Evolutionary conservation across 1,140 invertebrate genomes (phyloP), one percentile per base, ranked within the genome.

Genomic region (Choristoneura fumiferana): DNA sequence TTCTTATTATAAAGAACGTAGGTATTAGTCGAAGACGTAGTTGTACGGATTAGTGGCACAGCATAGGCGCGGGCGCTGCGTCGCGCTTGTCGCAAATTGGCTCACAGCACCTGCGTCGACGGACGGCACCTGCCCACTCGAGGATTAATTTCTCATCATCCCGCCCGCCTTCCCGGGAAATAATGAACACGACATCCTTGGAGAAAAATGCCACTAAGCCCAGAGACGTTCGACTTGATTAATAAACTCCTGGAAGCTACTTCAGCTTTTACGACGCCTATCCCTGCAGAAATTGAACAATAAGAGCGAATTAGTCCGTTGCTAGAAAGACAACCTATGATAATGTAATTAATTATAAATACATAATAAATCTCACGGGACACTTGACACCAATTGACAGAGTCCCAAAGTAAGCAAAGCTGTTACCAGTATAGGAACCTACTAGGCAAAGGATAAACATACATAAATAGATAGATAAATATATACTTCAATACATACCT

Each of bases 101-200:
- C 67, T n/a, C 57, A 60, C 54, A 64, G 64, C 83, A 84, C 78
- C 81, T 87, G 81, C 68, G 81, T 43, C 71, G 55, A 81, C 69
- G 81, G 45, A 69, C 53, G 33, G 33, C 76, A 77, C 81, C 78
- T 78, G 74, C 67, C 71, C 72, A 57, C 67, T 69, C 18, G 63
- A 67, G 81, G 83, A 87, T 87, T 87, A 86, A 86, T 84, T 82
- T 82, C 83, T 87, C 81, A 84, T 87, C 83, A 86, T 72, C 70
- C 70, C 65, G 65, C 55, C 63, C 70, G 73, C 65, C 63, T 71
- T 63, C 65, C 69, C 52, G 62, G 60, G 65, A 76, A 65, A 83
- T 86, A 87, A 87, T 84, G 83, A 78, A 78, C 65, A 79, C 62
- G 73, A 76, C 75, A 74, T 74, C 66, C 72, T 72, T 68, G 63